These are phyloP conservation scores for Syngnathus acus DNA, from an alignment of 2,797 vertebrate genomes.

Conservation along the genomic window DNA sequence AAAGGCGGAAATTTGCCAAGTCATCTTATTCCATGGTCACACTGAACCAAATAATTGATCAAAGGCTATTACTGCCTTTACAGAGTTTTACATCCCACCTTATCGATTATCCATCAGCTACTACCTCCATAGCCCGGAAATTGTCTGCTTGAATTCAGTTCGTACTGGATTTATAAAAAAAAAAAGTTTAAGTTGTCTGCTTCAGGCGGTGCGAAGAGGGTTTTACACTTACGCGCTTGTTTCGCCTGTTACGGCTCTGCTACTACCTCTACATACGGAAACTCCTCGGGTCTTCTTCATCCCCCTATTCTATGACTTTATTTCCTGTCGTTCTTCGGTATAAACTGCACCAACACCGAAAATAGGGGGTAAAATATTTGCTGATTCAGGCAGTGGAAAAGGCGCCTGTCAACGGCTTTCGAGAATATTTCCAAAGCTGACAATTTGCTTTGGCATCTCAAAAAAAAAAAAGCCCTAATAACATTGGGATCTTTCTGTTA, in stretches of 20 bases:
- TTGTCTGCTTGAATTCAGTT: neutral
- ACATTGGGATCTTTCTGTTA: neutral
- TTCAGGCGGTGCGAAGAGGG: neutral
- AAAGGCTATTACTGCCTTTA: neutral
- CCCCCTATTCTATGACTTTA: neutral
- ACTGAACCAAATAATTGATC: neutral
- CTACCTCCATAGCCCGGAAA: neutral
- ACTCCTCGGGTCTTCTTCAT: neutral
- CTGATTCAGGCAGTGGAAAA: neutral
- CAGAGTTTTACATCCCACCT: neutral
- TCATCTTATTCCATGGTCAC: neutral
- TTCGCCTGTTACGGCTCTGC: neutral
- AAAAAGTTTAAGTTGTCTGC: neutral
- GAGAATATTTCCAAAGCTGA: neutral
- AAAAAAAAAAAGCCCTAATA: no score
- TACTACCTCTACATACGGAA: neutral
- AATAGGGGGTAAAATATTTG: neutral
- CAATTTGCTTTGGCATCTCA: neutral
- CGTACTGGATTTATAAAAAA: neutral
- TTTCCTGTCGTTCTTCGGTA: neutral
- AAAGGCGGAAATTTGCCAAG: neutral
- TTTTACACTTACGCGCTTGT: neutral
- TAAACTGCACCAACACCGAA: neutral
- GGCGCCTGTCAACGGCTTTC: neutral
- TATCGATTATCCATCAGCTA: neutral